These are phyloP conservation scores for Meiosimyza decipiens DNA, from an alignment of 2,888 invertebrate genomes.

Conservation along the genomic window DNA sequence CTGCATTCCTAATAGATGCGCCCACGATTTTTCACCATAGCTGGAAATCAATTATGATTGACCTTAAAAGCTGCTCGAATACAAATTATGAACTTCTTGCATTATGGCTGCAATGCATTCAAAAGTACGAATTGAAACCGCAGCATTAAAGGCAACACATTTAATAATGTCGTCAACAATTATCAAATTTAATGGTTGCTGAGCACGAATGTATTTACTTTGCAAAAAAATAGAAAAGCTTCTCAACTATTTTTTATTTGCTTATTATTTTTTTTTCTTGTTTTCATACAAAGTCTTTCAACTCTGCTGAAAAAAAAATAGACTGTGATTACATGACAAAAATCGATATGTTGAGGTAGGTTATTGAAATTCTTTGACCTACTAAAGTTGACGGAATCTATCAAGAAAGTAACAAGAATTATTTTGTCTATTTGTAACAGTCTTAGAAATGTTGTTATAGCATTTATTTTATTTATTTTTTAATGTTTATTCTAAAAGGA, in stretches of 20 bases:
- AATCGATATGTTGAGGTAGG: constrained; percentile 30
- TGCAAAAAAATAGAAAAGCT: too few species aligned
- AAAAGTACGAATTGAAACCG: not conserved
- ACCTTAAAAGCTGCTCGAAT: constrained; percentile 8
- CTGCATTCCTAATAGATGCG: not conserved
- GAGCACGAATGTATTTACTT: constrained; percentile 4
- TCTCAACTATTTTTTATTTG: constrained; percentile 6
- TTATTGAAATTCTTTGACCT: constrained; percentile 9
- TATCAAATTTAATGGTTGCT: constrained; percentile 26
- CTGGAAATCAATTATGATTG: not conserved
- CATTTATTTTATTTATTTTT: too few species aligned
- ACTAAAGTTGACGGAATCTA: not conserved
- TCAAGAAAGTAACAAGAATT: not conserved
- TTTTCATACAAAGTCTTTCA: not conserved
- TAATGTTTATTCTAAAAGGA: too few species aligned
- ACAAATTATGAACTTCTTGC: not conserved
- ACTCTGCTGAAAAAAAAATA: not conserved
- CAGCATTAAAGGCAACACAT: not conserved
- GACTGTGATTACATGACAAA: not conserved
- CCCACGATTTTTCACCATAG: not conserved
- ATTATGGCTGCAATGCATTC: not conserved
- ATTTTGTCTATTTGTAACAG: too few species aligned
- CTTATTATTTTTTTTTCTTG: constrained; percentile 10
- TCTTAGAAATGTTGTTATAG: too few species aligned
- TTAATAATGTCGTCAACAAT: constrained; percentile 14